These are phyloP conservation scores for Andrena trimmerana DNA, from an alignment of 2,888 invertebrate species.

Conservation along the genomic window DNA sequence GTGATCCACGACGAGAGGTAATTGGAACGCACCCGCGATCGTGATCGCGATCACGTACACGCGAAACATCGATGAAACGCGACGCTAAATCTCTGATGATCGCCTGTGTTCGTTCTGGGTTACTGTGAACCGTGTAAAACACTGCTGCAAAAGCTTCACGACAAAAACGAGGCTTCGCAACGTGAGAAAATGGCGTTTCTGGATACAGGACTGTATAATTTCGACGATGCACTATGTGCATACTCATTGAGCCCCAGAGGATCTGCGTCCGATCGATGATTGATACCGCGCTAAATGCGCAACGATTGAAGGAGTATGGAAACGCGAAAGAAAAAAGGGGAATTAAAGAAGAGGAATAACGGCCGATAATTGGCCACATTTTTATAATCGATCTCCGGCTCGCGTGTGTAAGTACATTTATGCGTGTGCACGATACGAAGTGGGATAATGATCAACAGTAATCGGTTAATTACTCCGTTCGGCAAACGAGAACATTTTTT, in stretches of 20 bases:
- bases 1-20: slow-evolving; percentile 63
- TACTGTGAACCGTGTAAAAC: no score
- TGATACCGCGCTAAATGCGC: slow-evolving; percentile 32
- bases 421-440: slow-evolving; percentile 6
- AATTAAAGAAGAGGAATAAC: background rate
- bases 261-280: slow-evolving; percentile 47
- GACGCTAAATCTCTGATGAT: slow-evolving; percentile 41
- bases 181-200: no score
- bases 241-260: slow-evolving; percentile 20
- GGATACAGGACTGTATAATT: no score
- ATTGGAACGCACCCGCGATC: slow-evolving; percentile 45
- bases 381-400: slow-evolving; percentile 35
- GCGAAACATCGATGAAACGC: slow-evolving; percentile 16
- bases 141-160: no score
- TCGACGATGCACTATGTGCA: background rate
- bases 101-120: background rate
- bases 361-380: slow-evolving; percentile 23
- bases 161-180: no score
- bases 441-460: slow-evolving; percentile 30
- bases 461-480: slow-evolving; percentile 24
- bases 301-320: background rate
- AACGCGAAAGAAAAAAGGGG: background rate
- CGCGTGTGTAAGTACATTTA: slow-evolving; percentile 15
- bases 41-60: slow-evolving; percentile 29
- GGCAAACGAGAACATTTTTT: slow-evolving; percentile 1